Evolutionary conservation across 2,113 vertebrate species (phyloP).

Genomic region (Megaceryle maxima): DNA sequence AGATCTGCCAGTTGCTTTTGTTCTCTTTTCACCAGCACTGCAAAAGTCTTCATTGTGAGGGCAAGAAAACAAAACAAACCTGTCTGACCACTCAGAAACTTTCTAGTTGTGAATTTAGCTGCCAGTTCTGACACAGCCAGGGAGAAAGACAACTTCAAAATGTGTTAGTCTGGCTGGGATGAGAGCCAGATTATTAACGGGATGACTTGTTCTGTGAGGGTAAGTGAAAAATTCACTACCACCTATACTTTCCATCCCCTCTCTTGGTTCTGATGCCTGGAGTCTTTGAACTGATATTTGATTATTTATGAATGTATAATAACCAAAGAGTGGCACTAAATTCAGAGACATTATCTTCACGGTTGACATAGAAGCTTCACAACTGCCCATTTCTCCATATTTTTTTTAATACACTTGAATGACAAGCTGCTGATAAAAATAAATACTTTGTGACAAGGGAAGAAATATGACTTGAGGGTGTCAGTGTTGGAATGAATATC

Average conservation of each 20-base stretch:
- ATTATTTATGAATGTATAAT: slow-evolving; percentile 39
- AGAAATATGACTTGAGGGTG: slow-evolving; percentile 66
- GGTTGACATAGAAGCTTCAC: not conserved
- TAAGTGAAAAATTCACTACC: slow-evolving; percentile 7
- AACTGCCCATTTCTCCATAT: not conserved
- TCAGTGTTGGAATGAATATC: slow-evolving; percentile 52
- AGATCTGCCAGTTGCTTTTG: not conserved
- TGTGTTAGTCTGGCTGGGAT: slow-evolving; percentile 14
- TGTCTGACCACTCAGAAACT: not conserved
- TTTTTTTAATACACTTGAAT: slow-evolving; percentile 46
- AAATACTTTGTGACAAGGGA: slow-evolving; percentile 79
- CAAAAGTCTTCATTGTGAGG: not conserved
- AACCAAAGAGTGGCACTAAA: not conserved
- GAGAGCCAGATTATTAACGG: slow-evolving; percentile 44
- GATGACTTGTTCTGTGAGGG: slow-evolving; percentile 28
- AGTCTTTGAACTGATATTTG: slow-evolving; percentile 20
- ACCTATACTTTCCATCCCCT: not conserved
- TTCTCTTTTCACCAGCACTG: not conserved
- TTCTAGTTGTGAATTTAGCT: not conserved
- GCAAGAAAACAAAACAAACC: not conserved
- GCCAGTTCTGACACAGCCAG: not conserved
- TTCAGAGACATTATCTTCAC: slow-evolving; percentile 13
- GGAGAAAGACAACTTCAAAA: slow-evolving; percentile 14
- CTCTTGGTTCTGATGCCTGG: not conserved
- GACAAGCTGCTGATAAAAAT: slow-evolving; percentile 72